Evolutionary conservation across 2,113 vertebrate species (phyloP).

Genomic region (Urocitellus parryii): DNA sequence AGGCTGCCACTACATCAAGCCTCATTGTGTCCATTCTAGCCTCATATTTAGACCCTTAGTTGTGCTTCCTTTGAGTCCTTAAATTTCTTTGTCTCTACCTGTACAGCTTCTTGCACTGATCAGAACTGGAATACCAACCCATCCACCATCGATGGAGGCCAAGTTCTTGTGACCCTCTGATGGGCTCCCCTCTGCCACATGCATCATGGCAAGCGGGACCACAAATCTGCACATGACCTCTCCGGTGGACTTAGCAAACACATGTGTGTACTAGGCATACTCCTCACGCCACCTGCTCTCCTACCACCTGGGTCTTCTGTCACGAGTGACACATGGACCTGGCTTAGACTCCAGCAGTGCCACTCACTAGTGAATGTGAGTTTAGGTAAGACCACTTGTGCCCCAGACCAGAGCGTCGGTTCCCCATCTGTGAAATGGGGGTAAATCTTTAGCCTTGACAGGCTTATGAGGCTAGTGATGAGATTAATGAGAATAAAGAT

Average conservation of each 20-base stretch:
- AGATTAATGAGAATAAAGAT: neutral
- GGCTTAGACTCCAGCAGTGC: too few species aligned
- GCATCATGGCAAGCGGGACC: neutral
- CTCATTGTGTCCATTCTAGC: neutral
- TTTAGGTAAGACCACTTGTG: neutral
- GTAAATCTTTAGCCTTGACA: neutral
- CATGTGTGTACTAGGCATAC: fast-evolving
- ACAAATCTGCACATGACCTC: neutral
- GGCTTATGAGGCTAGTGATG: neutral
- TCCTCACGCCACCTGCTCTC: neutral
- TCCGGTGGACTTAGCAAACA: neutral
- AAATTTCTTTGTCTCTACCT: neutral
- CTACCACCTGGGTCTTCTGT: neutral
- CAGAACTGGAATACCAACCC: neutral
- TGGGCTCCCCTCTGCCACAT: neutral
- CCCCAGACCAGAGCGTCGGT: neutral
- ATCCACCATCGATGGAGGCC: fast-evolving
- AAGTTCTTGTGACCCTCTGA: neutral
- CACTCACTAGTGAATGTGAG: too few species aligned
- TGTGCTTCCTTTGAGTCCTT: neutral
- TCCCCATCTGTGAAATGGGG: neutral
- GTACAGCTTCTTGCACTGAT: neutral
- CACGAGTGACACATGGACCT: neutral
- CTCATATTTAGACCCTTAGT: neutral
- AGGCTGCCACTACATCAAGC: neutral